phyloP scores from a whole-genome alignment of 2,113 vertebrate species.

The Chionodraco myersi region DNA sequence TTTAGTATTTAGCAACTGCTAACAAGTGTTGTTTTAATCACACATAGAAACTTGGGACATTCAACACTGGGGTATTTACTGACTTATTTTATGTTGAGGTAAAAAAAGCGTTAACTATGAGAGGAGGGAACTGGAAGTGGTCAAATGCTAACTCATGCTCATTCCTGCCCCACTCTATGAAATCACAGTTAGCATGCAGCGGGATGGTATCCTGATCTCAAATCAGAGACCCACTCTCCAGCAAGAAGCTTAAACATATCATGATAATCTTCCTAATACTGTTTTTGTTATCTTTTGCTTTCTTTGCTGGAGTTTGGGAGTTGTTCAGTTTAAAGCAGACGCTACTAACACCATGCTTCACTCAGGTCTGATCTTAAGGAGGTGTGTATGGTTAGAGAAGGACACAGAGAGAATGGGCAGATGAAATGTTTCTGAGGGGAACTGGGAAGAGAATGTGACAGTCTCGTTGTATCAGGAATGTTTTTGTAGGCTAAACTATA shows the following conservation, averaged over 20 bases:
- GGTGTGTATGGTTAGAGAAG: background rate
- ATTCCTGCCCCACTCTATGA: background rate
- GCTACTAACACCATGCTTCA: background rate
- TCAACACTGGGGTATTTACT: too few species aligned
- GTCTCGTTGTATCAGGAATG: background rate
- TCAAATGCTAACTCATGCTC: too few species aligned
- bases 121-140: too few species aligned
- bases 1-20: too few species aligned
- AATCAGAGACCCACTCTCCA: constrained; percentile 1
- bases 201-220: background rate
- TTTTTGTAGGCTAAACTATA: background rate
- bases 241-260: constrained; percentile 5
- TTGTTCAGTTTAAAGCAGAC: constrained; percentile 5
- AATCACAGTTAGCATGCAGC: background rate
- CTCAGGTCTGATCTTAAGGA: constrained; percentile 5
- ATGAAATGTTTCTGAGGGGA: background rate
- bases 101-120: too few species aligned
- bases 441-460: background rate
- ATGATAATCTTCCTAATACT: background rate
- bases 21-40: too few species aligned
- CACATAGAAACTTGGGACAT: too few species aligned
- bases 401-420: background rate
- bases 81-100: too few species aligned
- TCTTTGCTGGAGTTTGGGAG: constrained; percentile 29
- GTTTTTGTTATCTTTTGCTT: background rate